phyloP scores from a whole-genome alignment of 2,888 invertebrate species.

The Cybosia mesomella region DNA sequence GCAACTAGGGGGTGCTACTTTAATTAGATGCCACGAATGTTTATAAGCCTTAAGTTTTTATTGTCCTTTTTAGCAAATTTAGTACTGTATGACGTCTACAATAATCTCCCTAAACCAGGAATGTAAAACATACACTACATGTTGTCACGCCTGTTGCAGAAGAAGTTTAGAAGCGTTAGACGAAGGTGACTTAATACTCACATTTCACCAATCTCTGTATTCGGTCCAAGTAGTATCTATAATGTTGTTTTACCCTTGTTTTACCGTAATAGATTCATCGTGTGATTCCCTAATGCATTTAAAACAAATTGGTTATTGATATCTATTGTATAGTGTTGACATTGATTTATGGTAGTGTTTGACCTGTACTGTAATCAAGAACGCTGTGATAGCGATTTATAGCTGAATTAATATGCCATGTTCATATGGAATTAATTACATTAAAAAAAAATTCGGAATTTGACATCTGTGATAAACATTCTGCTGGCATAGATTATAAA shows the following conservation, averaged over 20 bases:
- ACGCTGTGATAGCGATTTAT: constrained; percentile 33
- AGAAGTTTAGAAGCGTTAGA: too few relatives aligned
- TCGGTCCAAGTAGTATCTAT: not conserved
- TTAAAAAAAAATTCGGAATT: constrained; percentile 28
- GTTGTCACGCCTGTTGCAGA: too few relatives aligned
- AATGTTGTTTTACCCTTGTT: not conserved
- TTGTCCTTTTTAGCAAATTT: too few relatives aligned
- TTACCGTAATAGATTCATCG: constrained; percentile 36
- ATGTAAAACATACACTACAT: too few relatives aligned
- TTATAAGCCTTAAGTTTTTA: too few relatives aligned
- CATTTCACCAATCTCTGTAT: too few relatives aligned
- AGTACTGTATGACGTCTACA: too few relatives aligned
- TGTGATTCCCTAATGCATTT: constrained; percentile 37
- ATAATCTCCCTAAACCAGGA: too few relatives aligned
- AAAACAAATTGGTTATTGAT: constrained; percentile 32
- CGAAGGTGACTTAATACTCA: too few relatives aligned
- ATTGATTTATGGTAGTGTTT: constrained; percentile 39
- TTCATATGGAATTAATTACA: constrained; percentile 32
- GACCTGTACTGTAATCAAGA: constrained; percentile 29
- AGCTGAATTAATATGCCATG: constrained; percentile 29
- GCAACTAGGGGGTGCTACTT: too few relatives aligned
- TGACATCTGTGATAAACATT: constrained; percentile 43
- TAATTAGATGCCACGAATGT: too few relatives aligned
- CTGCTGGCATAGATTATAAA: constrained; percentile 62
- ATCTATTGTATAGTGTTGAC: constrained; percentile 28